A percentile compares a stretch with the other conserved stretches of the same genome.
Evolutionary conservation across 2,113 vertebrate genomes (phyloP).

Genomic region (Zonotrichia leucophrys): DNA sequence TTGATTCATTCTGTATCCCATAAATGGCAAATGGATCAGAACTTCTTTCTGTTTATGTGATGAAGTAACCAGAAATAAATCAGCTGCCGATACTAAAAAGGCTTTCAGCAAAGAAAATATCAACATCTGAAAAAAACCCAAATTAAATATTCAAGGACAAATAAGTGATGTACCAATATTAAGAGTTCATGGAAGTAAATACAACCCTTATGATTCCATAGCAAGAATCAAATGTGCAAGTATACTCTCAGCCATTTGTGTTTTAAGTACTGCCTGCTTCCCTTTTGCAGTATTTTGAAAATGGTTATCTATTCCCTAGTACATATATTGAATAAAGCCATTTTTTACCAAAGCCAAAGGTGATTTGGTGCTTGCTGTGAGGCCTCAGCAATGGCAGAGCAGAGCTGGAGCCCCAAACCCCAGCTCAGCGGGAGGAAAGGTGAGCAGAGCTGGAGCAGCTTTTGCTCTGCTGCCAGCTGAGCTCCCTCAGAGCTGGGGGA

Average conservation of each 20-base stretch:
- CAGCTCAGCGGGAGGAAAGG: accelerated
- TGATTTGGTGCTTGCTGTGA: neutral
- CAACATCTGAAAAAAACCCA: neutral
- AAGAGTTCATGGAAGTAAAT: neutral
- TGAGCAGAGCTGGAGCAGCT: neutral
- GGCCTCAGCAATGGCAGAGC: neutral
- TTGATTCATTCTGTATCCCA: neutral
- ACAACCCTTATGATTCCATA: neutral
- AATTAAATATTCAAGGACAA: neutral
- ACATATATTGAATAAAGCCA: accelerated
- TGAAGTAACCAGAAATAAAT: neutral
- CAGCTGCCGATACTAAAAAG: neutral
- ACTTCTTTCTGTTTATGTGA: neutral
- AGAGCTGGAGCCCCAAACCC: neutral
- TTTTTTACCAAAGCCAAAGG: neutral
- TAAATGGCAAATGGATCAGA: neutral
- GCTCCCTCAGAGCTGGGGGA: neutral
- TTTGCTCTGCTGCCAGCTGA: neutral
- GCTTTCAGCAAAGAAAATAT: neutral
- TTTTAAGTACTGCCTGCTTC: neutral
- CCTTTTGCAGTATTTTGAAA: neutral
- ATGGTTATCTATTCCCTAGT: neutral
- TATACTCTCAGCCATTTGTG: neutral
- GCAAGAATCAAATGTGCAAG: neutral
- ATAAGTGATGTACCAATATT: neutral